Evolutionary conservation across 2,797 vertebrate species (phyloP).

Genomic region (Menidia menidia): DNA sequence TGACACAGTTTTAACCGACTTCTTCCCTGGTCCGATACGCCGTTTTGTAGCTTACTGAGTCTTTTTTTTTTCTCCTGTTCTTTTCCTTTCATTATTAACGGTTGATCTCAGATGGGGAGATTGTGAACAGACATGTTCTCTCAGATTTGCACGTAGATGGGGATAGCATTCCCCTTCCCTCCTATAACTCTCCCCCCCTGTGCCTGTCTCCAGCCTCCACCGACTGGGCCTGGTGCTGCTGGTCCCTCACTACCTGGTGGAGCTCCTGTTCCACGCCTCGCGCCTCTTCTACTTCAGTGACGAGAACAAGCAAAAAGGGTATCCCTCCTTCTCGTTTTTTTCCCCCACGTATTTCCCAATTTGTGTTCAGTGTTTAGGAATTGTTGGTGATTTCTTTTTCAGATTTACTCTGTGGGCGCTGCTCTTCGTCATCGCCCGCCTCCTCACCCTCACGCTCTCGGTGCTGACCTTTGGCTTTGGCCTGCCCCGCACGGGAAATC

Average conservation of each 20-base stretch:
- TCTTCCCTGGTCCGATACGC: neutral
- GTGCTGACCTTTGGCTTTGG: constrained; percentile 89
- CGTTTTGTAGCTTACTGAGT: neutral
- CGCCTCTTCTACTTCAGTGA: constrained; percentile 90
- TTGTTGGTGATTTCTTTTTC: constrained; percentile 7
- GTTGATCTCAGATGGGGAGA: neutral
- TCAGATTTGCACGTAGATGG: neutral
- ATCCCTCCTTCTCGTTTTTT: constrained; percentile 16
- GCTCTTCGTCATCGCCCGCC: constrained; percentile 86
- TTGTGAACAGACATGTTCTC: neutral
- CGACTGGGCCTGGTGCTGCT: constrained; percentile 87
- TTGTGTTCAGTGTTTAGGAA: neutral
- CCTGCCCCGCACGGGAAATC: constrained; percentile 84
- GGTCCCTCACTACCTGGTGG: constrained; percentile 89
- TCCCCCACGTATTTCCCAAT: neutral
- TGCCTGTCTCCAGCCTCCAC: constrained; percentile 80
- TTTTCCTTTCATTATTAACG: neutral
- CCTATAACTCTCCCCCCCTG: neutral
- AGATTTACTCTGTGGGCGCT: constrained; percentile 90
- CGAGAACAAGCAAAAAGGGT: constrained; percentile 91
- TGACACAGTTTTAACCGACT: too few species aligned
- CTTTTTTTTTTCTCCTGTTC: neutral
- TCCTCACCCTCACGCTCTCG: constrained; percentile 88
- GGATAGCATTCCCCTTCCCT: neutral
- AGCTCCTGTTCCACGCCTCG: constrained; percentile 89